Percentiles rank a stretch among this genome's conserved stretches.
phyloP scores from a whole-genome alignment of 2,888 invertebrate genomes.

The Alitta virens region DNA sequence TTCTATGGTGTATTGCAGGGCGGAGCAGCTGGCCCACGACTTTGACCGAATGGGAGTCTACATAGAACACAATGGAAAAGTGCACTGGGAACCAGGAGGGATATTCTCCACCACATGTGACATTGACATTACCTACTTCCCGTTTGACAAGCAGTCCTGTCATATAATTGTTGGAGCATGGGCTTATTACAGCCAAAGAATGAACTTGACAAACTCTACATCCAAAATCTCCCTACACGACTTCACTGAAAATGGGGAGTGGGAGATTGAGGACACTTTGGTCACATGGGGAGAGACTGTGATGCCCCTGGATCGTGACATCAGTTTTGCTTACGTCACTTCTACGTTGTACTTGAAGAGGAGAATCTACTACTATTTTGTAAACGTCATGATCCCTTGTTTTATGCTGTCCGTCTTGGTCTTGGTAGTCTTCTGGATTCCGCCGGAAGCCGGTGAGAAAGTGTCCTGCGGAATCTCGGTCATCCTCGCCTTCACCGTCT shows the following conservation, averaged over 20 bases:
- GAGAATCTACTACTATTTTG: conserved; percentile 7
- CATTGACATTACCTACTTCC: conserved; percentile 19
- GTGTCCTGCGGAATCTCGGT: conserved; percentile 15
- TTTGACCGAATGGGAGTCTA: conserved; percentile 16
- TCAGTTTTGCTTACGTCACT: conserved; percentile 13
- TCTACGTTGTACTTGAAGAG: conserved; percentile 9
- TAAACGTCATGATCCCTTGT: conserved; percentile 12
- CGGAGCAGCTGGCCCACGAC: conserved; percentile 17
- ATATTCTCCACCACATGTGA: conserved; percentile 18
- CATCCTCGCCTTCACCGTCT: conserved; percentile 17
- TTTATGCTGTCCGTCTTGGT: conserved; percentile 14
- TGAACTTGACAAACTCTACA: conserved; percentile 13
- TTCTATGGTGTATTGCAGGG: no score
- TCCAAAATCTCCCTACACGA: conserved; percentile 9
- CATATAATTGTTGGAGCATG: conserved; percentile 13
- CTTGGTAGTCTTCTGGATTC: conserved; percentile 11
- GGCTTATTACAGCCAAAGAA: conserved; percentile 17
- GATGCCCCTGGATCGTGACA: conserved; percentile 7
- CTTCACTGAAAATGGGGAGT: conserved; percentile 13
- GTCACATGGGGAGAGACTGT: conserved; percentile 11
- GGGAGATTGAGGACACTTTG: conserved; percentile 9
- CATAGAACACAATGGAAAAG: conserved; percentile 7
- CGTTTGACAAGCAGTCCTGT: conserved; percentile 13
- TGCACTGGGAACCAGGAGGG: conserved; percentile 19
- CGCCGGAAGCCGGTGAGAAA: conserved; percentile 15